phyloP scores from a whole-genome alignment of 1,140 invertebrate species.

The Tetraneura akinire region DNA sequence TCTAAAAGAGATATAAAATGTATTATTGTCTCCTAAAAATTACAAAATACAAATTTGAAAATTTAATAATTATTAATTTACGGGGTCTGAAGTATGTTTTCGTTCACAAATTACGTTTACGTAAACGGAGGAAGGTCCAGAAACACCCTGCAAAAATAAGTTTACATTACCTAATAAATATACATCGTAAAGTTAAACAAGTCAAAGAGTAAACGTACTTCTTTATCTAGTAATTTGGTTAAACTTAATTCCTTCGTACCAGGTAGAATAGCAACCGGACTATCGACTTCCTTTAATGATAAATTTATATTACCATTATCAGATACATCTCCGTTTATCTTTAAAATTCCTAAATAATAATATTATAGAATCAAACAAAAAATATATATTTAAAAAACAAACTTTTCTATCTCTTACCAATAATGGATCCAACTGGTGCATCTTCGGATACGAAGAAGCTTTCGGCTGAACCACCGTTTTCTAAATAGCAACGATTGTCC shows the following conservation, averaged over 20 bases:
- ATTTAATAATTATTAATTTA: constrained; percentile 56
- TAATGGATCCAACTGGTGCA: constrained; percentile 72
- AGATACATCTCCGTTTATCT: constrained; percentile 78
- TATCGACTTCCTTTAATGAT: constrained; percentile 74
- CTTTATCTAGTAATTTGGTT: constrained; percentile 77
- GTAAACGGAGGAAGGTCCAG: constrained; percentile 80
- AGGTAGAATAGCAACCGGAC: constrained; percentile 74
- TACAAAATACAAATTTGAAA: not conserved
- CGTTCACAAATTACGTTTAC: constrained; percentile 82
- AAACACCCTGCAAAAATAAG: constrained; percentile 63
- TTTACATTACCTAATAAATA: not conserved
- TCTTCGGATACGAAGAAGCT: constrained; percentile 89
- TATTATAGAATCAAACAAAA: not conserved
- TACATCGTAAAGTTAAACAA: no score
- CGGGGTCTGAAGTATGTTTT: constrained; percentile 76
- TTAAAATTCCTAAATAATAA: constrained; percentile 65
- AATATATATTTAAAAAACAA: constrained; percentile 10
- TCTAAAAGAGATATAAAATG: constrained; percentile 62
- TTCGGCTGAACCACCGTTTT: constrained; percentile 85
- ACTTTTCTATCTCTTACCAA: constrained; percentile 66
- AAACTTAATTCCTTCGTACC: constrained; percentile 82
- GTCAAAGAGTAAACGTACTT: constrained; percentile 58
- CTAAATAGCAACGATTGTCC: constrained; percentile 84
- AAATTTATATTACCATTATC: constrained; percentile 76
- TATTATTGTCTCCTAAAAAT: not conserved